Evolutionary conservation across 2,888 invertebrate genomes (phyloP), one percentile per base, ranked within the genome.

Genomic region (Pristionchus mayeri): DNA sequence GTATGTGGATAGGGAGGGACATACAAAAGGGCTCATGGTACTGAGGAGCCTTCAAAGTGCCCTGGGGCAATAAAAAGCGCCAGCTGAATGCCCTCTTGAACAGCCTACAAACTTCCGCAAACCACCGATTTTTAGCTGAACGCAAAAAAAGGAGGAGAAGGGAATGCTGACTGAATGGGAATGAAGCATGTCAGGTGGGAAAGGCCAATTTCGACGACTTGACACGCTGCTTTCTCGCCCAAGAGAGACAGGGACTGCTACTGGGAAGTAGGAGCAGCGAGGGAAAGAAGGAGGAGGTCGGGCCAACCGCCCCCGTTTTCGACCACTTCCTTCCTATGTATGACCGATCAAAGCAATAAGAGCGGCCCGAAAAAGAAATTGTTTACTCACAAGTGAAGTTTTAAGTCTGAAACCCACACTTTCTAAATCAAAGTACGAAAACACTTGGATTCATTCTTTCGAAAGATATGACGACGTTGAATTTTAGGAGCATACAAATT

Each of bases 251-350:
- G 21, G 27, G 34, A 27, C 30, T 27, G 27, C 63, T 63, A 85
- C 85, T 84, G 84, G 85, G 87, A 86, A 84, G 82, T 81, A 80
- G 71, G 84, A 85, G 85, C 57, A 83, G 83, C 52, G 44, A 50
- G 21, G 83, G 27, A 21, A 11, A 18, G 37, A 11, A 30, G 60
- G 34, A n/a, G 57, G 9, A 63, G 63, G 63, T 34, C 34, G 34
- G 30, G 34, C 30, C 18, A 9, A 1, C 34, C 16, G 24, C 27
- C 60, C 60, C 7, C 24, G n/a, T 3, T 24, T 21, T 3, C 3
- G n/a, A 7, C 3, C 63, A 2, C 34, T 63, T 63, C 63, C 63
- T 63, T 63, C 63, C 63, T 13, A 7, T 44, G 44, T 44, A 13
- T 44, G 44, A 13, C 44, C 44, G 44, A 44, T n/a, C n/a, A n/a